A percentile compares a stretch with the other conserved stretches of the same genome.
Evolutionary conservation across 92 coral and sea anemone genomes (phyloP).

Genomic region (Siderastrea siderea): DNA sequence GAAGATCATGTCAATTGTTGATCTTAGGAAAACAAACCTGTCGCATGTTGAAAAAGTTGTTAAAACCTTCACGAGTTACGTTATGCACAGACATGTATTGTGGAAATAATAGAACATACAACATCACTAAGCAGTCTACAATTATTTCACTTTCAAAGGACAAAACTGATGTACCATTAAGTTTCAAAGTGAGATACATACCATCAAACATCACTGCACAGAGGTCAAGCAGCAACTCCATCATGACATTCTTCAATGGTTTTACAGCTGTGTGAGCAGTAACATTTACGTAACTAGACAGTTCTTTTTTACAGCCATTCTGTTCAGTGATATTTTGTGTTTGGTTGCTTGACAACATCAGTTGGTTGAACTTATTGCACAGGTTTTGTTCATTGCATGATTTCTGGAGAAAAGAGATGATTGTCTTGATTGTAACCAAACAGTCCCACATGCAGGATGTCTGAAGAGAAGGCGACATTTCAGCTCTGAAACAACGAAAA

Average conservation of each 20-base stretch:
- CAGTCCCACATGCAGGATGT: conserved; percentile 84
- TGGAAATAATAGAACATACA: background rate
- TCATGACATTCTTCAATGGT: conserved; percentile 14
- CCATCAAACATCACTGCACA: conserved; percentile 38
- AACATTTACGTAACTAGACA: background rate
- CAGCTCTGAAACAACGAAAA: conserved; percentile 21
- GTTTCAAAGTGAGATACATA: background rate
- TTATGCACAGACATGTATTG: too few relatives aligned
- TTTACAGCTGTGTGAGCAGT: background rate
- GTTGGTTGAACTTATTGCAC: conserved; percentile 2
- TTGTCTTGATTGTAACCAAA: conserved; percentile 71
- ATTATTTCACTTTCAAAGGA: background rate
- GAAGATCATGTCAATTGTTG: conserved; percentile 56
- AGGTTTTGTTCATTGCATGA: conserved; percentile 14
- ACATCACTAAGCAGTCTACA: background rate
- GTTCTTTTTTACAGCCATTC: too few relatives aligned
- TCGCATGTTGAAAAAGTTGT: too few relatives aligned
- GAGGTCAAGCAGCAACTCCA: conserved; percentile 17
- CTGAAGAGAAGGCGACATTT: conserved; percentile 71
- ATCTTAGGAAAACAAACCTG: background rate
- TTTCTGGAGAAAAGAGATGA: conserved; percentile 77
- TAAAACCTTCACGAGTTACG: too few relatives aligned
- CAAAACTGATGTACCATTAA: background rate
- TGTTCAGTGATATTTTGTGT: background rate
- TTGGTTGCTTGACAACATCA: background rate